Percentiles rank a stretch among this genome's conserved stretches.
Evolutionary conservation across 2,113 vertebrate species (phyloP).

Genomic region (Ramphastos sulfuratus): DNA sequence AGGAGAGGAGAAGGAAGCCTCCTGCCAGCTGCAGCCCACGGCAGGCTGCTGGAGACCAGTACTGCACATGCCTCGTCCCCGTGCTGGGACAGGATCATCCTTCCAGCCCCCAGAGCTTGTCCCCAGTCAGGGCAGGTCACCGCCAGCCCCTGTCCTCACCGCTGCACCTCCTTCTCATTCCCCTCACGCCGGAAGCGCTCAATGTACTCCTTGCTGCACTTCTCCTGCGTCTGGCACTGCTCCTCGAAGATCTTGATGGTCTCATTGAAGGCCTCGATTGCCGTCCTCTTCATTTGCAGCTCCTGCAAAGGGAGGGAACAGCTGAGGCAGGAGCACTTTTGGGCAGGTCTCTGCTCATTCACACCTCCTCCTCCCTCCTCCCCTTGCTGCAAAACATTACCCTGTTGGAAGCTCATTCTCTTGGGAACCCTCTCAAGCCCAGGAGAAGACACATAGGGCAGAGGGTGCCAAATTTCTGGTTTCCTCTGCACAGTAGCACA

Average conservation of each 20-base stretch:
- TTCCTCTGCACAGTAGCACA: rapidly evolving
- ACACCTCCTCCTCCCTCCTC: background rate
- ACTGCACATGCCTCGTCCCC: background rate
- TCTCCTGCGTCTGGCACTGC: slow-evolving; percentile 82
- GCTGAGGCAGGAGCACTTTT: background rate
- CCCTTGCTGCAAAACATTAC: background rate
- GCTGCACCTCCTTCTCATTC: slow-evolving; percentile 83
- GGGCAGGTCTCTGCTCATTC: background rate
- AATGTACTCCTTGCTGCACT: slow-evolving; percentile 83
- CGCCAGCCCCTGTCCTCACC: slow-evolving; percentile 55
- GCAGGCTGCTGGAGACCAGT: background rate
- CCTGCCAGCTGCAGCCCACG: slow-evolving; percentile 13
- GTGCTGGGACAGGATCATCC: background rate
- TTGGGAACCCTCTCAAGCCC: background rate
- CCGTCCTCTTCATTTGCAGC: slow-evolving; percentile 85
- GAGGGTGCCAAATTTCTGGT: background rate
- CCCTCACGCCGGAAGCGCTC: slow-evolving; percentile 83
- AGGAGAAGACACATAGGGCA: background rate
- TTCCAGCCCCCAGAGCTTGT: background rate
- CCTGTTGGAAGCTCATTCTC: background rate
- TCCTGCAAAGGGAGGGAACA: slow-evolving; percentile 63
- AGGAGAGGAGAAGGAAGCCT: background rate
- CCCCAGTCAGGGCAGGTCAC: background rate
- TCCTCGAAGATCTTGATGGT: slow-evolving; percentile 88
- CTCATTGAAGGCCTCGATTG: slow-evolving; percentile 84